Percentiles rank a stretch among this genome's conserved stretches.
Conservation (phyloP, 2,888 invertebrate genomes). For the Chironomus tentans region DNA sequence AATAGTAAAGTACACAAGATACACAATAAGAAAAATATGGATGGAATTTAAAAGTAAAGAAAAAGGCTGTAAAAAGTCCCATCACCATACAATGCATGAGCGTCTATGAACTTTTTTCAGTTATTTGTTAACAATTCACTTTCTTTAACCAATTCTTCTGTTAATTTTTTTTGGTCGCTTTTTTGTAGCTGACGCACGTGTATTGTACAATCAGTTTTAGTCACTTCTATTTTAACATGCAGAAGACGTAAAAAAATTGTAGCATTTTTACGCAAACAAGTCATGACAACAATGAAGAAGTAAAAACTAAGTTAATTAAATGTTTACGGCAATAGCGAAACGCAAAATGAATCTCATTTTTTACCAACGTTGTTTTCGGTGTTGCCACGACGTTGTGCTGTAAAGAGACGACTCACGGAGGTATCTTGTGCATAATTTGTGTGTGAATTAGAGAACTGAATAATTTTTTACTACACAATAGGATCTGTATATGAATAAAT, state of each 20-base stretch:
- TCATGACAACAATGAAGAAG: slow-evolving; percentile 12
- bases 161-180: too few species aligned
- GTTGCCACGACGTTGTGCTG: background rate
- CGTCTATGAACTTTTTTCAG: background rate
- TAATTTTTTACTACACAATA: background rate
- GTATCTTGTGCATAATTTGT: background rate
- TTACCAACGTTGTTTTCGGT: too few species aligned
- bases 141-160: too few species aligned
- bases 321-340: background rate
- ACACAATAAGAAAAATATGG: too few species aligned
- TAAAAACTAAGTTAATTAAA: slow-evolving; percentile 21
- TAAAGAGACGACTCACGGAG: background rate
- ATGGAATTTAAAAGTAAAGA: background rate
- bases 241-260: background rate
- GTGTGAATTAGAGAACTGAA: slow-evolving; percentile 16
- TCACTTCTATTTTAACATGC: too few species aligned
- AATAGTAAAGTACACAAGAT: too few species aligned
- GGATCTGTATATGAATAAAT: background rate
- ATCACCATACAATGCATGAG: background rate
- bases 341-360: background rate
- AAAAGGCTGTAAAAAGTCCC: background rate
- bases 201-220: too few species aligned
- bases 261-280: background rate
- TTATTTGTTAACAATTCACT: background rate
- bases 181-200: too few species aligned